Evolutionary conservation across 2,888 invertebrate genomes (phyloP), one percentile per base, ranked within the genome.

Genomic region (Scaptomyza cyrtandrae): DNA sequence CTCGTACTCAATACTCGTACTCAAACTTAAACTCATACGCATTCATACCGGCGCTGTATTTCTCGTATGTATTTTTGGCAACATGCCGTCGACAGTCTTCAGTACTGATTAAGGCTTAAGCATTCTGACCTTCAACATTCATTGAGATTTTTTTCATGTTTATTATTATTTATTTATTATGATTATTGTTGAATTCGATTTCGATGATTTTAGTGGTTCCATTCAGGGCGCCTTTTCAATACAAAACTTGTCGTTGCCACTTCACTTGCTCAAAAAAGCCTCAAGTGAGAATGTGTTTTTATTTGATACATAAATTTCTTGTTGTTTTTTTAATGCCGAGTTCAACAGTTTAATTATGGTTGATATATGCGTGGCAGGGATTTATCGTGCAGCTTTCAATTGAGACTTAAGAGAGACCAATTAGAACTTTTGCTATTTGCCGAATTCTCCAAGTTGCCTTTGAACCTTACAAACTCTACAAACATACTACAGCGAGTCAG

Each of bases 51-150:
- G 6, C 14, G 14, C 31, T 13, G 27, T 46, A 39, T 44, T n/a
- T n/a, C n/a, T 56, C 33, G 29, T 9, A 9, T 39, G 24, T 43
- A 13, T 14, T 52, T 67, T 70, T 65, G 58, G 66, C 43, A 55
- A 61, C 58, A 61, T 54, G 72, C 60, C 46, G 62, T 59, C 54
- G 48, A 53, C 48, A 53, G 66, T 61, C 71, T 80, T 75, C 86
- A 75, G 75, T 78, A 82, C 88, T 83, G 72, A 75, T 88, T 88
- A 84, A 77, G 66, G 70, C 86, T 86, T 78, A 88, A 88, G 84
- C 87, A 84, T 88, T 89, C 70, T 84, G 80, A 89, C 88, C 88
- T 89, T 88, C 88, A 84, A 56, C 80, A 78, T 69, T 84, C 86
- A 89, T 90, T 88, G 81, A 86, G 77, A 79, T 88, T 72, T 70